phyloP scores from a whole-genome alignment of 2,113 vertebrate species.

The Zosterops japonicus region DNA sequence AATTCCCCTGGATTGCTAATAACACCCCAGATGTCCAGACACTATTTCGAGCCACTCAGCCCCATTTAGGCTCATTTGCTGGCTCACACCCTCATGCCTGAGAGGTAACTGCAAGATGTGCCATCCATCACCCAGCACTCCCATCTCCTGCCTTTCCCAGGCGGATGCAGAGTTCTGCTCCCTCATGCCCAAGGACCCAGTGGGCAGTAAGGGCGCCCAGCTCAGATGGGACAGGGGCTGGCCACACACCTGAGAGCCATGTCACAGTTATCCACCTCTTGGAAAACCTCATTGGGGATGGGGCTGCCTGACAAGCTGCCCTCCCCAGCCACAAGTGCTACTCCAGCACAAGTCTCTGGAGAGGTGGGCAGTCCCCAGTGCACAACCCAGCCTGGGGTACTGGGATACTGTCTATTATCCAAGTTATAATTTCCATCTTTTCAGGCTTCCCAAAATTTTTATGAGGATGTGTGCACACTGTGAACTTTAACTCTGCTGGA shows the following conservation, averaged over 20 bases:
- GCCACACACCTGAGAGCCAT: rapidly evolving
- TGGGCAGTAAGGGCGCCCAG: background rate
- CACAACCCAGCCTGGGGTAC: background rate
- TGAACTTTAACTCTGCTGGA: background rate
- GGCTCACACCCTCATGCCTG: background rate
- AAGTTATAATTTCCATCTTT: background rate
- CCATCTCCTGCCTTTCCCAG: background rate
- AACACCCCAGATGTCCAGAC: background rate
- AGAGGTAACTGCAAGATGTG: background rate
- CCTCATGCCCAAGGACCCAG: rapidly evolving
- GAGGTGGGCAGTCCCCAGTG: rapidly evolving
- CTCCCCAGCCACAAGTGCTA: background rate
- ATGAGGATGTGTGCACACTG: rapidly evolving
- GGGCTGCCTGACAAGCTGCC: background rate
- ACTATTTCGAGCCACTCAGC: background rate
- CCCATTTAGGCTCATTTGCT: background rate
- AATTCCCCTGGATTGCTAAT: background rate
- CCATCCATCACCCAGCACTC: background rate
- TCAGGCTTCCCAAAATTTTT: background rate
- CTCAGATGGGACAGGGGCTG: rapidly evolving
- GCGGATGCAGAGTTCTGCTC: rapidly evolving
- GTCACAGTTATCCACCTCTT: background rate
- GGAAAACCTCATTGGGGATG: background rate
- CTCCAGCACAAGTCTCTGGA: background rate
- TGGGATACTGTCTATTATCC: background rate